Conservation (phyloP, 2,888 invertebrate genomes). For the Phanerotoma sp. region DNA sequence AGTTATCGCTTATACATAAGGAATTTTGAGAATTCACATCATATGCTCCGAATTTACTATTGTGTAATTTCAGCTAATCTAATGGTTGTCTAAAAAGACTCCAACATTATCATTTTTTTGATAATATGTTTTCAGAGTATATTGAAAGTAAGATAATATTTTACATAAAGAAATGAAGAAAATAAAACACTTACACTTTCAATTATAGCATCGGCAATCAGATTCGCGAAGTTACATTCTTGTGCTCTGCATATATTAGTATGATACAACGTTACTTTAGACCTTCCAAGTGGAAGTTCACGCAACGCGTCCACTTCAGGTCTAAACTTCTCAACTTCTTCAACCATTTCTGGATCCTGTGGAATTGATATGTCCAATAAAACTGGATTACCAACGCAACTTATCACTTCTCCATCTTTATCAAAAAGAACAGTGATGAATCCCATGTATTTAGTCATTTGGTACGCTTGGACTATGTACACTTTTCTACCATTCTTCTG, state of each 20-base stretch:
- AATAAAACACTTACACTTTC: conserved; percentile 58
- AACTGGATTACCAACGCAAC: conserved; percentile 74
- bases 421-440: conserved; percentile 72
- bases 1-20: no score
- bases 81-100: no score
- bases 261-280: conserved; percentile 68
- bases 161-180: neutral
- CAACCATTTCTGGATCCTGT: conserved; percentile 64
- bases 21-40: no score
- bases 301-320: conserved; percentile 59
- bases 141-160: neutral
- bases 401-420: conserved; percentile 67
- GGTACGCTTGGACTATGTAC: conserved; percentile 87
- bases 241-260: conserved; percentile 69
- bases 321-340: conserved; percentile 65
- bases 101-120: no score
- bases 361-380: conserved; percentile 68
- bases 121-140: no score
- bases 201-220: conserved; percentile 76
- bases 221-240: conserved; percentile 86
- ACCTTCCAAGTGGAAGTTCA: conserved; percentile 66
- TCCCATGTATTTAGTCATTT: conserved; percentile 89
- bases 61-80: no score
- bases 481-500: conserved; percentile 72
- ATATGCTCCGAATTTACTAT: no score